Conservation (phyloP, 2,797 vertebrate species). For the Brachymystax lenok region DNA sequence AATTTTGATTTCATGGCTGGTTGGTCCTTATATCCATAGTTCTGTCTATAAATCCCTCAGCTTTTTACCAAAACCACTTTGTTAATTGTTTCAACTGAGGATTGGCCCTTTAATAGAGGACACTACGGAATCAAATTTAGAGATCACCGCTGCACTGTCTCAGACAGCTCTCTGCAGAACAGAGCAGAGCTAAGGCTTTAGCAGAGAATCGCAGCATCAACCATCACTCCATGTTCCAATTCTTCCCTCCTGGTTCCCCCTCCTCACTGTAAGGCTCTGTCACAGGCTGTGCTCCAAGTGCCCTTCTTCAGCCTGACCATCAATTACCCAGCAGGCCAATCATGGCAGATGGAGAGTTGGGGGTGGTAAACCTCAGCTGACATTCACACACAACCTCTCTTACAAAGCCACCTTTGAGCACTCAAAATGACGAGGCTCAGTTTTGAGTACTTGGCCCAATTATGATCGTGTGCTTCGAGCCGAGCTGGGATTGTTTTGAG, state of each 20-base stretch:
- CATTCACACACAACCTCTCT: slow-evolving; percentile 53
- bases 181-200: slow-evolving; percentile 29
- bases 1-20: too few species aligned
- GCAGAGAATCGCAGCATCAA: slow-evolving; percentile 54
- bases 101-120: slow-evolving; percentile 32
- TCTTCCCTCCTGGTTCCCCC: slow-evolving; percentile 31
- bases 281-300: slow-evolving; percentile 59
- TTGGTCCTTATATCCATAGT: too few species aligned
- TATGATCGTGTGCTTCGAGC: slow-evolving; percentile 61
- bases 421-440: slow-evolving; percentile 57
- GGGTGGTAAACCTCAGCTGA: slow-evolving; percentile 64
- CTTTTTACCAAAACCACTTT: too few species aligned
- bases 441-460: slow-evolving; percentile 48
- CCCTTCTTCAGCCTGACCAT: slow-evolving; percentile 66
- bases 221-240: slow-evolving; percentile 60
- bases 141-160: slow-evolving; percentile 48
- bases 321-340: slow-evolving; percentile 68
- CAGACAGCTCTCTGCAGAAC: slow-evolving; percentile 48
- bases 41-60: too few species aligned
- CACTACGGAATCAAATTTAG: slow-evolving; percentile 56
- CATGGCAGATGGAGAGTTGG: slow-evolving; percentile 68
- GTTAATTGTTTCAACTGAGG: too few species aligned
- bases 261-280: slow-evolving; percentile 53
- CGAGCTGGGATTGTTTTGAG: slow-evolving; percentile 25
- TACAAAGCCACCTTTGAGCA: slow-evolving; percentile 59